Percentiles rank a stretch among this genome's conserved stretches.
Evolutionary conservation across 2,113 vertebrate species (phyloP).

Genomic region (Nesoenas mayeri): DNA sequence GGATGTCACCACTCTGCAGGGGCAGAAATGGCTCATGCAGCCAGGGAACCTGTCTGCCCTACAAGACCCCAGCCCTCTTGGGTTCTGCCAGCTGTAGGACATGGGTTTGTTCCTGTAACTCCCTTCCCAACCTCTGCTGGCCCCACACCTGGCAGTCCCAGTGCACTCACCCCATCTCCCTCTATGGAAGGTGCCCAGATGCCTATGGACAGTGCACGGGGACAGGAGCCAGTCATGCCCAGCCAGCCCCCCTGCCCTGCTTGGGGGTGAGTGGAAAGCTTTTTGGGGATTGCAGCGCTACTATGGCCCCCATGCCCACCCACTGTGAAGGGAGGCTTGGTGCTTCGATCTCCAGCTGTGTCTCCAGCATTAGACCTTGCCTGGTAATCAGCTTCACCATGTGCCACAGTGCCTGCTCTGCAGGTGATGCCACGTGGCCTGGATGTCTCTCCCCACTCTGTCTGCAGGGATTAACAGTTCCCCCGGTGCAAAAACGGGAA

Average conservation of each 20-base stretch:
- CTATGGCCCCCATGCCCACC: accelerated
- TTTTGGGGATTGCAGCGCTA: accelerated
- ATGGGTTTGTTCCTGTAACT: not conserved
- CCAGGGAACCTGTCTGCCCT: accelerated
- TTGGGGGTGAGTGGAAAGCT: accelerated
- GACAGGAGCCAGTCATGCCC: not conserved
- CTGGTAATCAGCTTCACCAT: accelerated
- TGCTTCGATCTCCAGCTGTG: not conserved
- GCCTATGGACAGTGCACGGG: not conserved
- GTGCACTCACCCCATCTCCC: not conserved
- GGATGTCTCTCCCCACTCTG: not conserved
- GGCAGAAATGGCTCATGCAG: not conserved
- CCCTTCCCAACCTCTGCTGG: not conserved
- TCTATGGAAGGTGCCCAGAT: accelerated
- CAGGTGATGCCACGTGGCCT: not conserved
- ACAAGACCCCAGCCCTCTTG: not conserved
- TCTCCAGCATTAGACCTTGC: not conserved
- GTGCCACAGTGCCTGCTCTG: no score
- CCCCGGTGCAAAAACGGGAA: not conserved
- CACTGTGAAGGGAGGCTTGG: no score
- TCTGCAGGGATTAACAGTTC: slow-evolving; percentile 52
- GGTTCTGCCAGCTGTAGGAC: not conserved
- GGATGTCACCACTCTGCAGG: not conserved
- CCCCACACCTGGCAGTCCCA: not conserved
- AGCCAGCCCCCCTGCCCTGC: accelerated